Evolutionary conservation across 2,888 invertebrate genomes (phyloP).

Genomic region (Hipparchia sbordonii): DNA sequence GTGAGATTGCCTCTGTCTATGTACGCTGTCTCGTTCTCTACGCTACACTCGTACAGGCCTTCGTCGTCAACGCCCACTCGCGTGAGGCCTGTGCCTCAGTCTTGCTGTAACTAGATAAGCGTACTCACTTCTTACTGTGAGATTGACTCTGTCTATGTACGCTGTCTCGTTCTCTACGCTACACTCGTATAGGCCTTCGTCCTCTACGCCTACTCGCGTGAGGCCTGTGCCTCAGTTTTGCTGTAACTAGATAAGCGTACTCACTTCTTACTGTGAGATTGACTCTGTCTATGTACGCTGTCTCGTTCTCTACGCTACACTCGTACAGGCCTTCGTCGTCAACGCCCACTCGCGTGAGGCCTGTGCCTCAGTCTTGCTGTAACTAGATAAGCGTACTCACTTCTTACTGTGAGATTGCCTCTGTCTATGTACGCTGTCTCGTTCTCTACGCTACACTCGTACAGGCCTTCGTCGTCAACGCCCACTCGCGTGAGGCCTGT

Average conservation of each 20-base stretch:
- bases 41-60: slow-evolving; percentile 74
- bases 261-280: slow-evolving; percentile 75
- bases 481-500: slow-evolving; percentile 63
- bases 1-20: slow-evolving; percentile 73
- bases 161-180: slow-evolving; percentile 76
- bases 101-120: slow-evolving; percentile 65
- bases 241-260: slow-evolving; percentile 61
- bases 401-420: slow-evolving; percentile 72
- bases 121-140: slow-evolving; percentile 75
- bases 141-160: slow-evolving; percentile 71
- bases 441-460: slow-evolving; percentile 77
- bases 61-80: slow-evolving; percentile 69
- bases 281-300: slow-evolving; percentile 70
- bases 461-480: slow-evolving; percentile 71
- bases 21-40: slow-evolving; percentile 76
- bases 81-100: slow-evolving; percentile 68
- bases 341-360: slow-evolving; percentile 60
- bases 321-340: slow-evolving; percentile 77
- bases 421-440: slow-evolving; percentile 74
- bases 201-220: slow-evolving; percentile 62
- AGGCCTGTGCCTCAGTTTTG: slow-evolving; percentile 72
- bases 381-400: slow-evolving; percentile 63
- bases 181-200: slow-evolving; percentile 76
- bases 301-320: slow-evolving; percentile 76
- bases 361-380: slow-evolving; percentile 72